A percentile compares a stretch with the other conserved stretches of the same genome.
These are phyloP conservation scores for Neodon shergylaensis DNA, from an alignment of 2,113 vertebrate genomes.

Conservation along the genomic window DNA sequence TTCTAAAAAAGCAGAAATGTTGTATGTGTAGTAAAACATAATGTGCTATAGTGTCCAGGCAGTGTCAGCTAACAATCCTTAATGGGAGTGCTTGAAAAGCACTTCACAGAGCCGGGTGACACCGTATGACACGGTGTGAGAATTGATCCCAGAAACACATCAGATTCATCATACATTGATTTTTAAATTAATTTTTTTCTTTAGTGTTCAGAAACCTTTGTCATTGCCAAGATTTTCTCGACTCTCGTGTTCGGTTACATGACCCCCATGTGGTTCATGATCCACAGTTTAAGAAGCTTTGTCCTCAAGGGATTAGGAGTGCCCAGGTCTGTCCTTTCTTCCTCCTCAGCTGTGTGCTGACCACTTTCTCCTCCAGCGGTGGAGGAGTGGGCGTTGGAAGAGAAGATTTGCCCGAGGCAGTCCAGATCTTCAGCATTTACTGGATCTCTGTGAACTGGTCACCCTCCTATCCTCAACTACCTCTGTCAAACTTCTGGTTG, in stretches of 20 bases:
- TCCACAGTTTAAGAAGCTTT: not conserved
- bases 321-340: not conserved
- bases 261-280: not conserved
- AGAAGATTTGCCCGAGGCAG: not conserved
- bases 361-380: not conserved
- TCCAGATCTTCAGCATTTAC: not conserved
- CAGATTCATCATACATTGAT: not conserved
- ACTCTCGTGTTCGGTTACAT: not conserved
- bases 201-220: not conserved
- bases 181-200: not conserved
- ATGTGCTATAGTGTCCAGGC: not conserved
- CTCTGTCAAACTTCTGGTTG: not conserved
- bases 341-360: not conserved
- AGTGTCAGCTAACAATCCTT: too few relatives aligned
- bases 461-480: not conserved
- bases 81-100: too few relatives aligned
- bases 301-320: not conserved
- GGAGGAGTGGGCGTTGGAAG: not conserved
- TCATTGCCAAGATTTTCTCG: not conserved
- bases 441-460: not conserved
- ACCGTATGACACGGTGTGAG: not conserved
- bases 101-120: not conserved
- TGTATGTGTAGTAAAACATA: not conserved
- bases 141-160: not conserved
- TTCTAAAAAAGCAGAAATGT: not conserved